Percentiles rank a stretch among this genome's conserved stretches.
phyloP scores from a whole-genome alignment of 2,888 invertebrate genomes.

The Xiphydria camelus region DNA sequence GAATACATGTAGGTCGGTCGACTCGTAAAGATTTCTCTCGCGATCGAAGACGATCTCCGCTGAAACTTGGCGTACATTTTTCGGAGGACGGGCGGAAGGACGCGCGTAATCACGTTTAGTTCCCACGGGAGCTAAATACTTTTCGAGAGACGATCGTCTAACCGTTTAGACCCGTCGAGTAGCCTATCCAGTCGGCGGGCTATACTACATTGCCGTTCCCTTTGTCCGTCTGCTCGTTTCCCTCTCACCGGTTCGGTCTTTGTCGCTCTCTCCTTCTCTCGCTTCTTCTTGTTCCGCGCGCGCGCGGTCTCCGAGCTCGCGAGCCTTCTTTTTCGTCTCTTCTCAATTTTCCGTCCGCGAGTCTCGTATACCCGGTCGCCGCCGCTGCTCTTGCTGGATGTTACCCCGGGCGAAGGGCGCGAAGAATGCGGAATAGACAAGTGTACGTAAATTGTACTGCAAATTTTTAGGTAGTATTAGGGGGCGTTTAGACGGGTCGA shows the following conservation, averaged over 20 bases:
- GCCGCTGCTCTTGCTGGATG: conserved; percentile 17
- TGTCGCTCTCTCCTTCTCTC: conserved; percentile 6
- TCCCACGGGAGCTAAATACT: conserved; percentile 44
- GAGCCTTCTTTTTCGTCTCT: conserved; percentile 30
- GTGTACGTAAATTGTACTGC: too few species aligned
- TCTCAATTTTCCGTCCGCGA: conserved; percentile 41
- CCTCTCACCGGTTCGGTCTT: too few species aligned
- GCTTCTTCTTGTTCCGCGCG: conserved; percentile 14
- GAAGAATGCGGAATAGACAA: conserved; percentile 16
- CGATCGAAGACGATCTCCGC: too few species aligned
- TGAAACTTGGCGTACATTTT: too few species aligned
- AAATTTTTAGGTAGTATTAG: too few species aligned
- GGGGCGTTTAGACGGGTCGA: too few species aligned
- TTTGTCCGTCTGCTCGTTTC: too few species aligned
- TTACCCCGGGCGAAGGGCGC: conserved; percentile 2
- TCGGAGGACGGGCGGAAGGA: conserved; percentile 20
- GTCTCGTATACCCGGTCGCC: conserved; percentile 53
- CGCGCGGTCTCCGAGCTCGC: background rate
- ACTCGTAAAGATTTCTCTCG: too few species aligned
- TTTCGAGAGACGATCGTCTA: conserved; percentile 41
- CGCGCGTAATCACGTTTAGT: conserved; percentile 40
- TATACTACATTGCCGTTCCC: too few species aligned
- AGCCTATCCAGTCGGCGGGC: too few species aligned
- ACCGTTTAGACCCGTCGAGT: conserved; percentile 46
- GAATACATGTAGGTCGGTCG: too few species aligned